These are phyloP conservation scores for Mythimna loreyi DNA, from an alignment of 2,888 invertebrate genomes.

Conservation along the genomic window DNA sequence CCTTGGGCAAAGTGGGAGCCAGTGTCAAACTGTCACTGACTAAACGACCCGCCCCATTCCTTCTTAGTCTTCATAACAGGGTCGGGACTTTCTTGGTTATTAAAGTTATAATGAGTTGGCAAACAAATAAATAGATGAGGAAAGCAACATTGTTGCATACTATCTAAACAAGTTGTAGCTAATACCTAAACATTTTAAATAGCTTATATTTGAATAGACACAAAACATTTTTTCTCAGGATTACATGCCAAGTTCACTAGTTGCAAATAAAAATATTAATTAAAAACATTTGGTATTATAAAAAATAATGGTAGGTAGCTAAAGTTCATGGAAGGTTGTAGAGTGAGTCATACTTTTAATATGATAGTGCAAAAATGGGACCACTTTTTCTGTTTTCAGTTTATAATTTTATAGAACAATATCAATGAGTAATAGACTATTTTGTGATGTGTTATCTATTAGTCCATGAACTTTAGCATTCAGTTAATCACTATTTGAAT, in stretches of 20 bases:
- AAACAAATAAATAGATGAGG: too few relatives aligned
- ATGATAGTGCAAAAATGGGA: not conserved
- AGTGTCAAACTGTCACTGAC: too few relatives aligned
- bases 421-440: slow-evolving; percentile 1
- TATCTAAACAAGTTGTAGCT: not conserved
- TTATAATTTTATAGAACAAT: not conserved
- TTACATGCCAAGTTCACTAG: not conserved
- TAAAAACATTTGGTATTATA: not conserved
- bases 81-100: too few relatives aligned
- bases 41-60: too few relatives aligned
- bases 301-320: too few relatives aligned
- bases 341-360: slow-evolving; percentile 11
- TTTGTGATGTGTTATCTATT: slow-evolving; percentile 9
- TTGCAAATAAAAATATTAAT: not conserved
- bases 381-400: not conserved
- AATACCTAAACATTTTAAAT: not conserved
- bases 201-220: not conserved
- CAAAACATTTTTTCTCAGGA: slow-evolving; percentile 7
- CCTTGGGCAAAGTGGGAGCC: too few relatives aligned
- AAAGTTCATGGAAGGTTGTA: not conserved
- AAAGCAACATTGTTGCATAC: too few relatives aligned
- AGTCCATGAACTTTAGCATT: slow-evolving; percentile 18
- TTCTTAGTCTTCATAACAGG: too few relatives aligned
- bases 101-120: too few relatives aligned
- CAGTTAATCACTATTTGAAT: not conserved